Base-by-base conservation (phyloP, 2,797 vertebrate genomes). In the Sebastolobus altivelis region DNA sequence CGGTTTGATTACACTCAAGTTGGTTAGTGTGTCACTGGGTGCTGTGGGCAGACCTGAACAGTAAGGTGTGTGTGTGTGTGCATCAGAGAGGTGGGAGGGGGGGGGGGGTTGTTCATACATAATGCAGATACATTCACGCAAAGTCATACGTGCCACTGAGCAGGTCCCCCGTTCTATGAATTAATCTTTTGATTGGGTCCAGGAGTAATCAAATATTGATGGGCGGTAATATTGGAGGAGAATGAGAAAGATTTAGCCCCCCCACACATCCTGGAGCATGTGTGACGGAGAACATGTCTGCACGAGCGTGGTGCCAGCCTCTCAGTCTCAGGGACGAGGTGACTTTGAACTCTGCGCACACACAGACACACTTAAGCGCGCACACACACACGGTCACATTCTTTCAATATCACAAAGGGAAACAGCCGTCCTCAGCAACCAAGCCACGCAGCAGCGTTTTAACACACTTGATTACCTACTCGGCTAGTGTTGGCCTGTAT, bases 151-250 rank as follows among this genome's bases (percentile, higher is more conserved):
- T 92, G 90, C 86, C 85, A 93, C 89, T 87, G 93, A 93, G 91
- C 93, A 92, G 87, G 84, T 88, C 85, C 72, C 49, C 75, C 43
- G 27, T 85, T 90, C 83, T 87, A 82, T 86, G 88, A 93, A 95
- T 95, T 90, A 88, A 94, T 95, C 89, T 93, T 92, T 89, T 86
- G 92, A 95, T 93, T 90, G 92, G 92, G 77, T 91, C 87, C 58
- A 18, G 76, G 75, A 85, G 72, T 71, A 79, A 95, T 96, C 83
- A 95, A 96, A 95, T 94, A 96, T 96, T 94, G 92, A 96, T 95
- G 88, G 72, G 70, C 4, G 8, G 83, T 88, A 88, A 93, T 92
- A 93, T 86, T 82, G 81, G 90, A 91, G 77, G 87, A 92, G 87
- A 93, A 87, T 88, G 85, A 85, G 79, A 85, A 89, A 86, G 66